Percentiles rank a stretch among this genome's conserved stretches.
These are phyloP conservation scores for Stenolophus ochropezus DNA, from an alignment of 2,888 invertebrate genomes.

Conservation along the genomic window DNA sequence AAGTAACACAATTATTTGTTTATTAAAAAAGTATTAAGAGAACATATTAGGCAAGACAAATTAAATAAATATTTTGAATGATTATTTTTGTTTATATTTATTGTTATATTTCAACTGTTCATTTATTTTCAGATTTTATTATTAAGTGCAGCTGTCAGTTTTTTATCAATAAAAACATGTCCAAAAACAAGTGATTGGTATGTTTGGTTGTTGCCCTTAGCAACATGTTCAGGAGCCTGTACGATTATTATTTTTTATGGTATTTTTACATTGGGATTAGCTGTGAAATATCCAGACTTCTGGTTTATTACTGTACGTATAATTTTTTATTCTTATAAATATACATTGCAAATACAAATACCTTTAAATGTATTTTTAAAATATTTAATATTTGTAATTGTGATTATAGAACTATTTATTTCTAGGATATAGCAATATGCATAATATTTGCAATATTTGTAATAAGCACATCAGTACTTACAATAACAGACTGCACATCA, in stretches of 20 bases:
- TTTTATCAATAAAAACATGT: constrained; percentile 31
- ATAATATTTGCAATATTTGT: constrained; percentile 42
- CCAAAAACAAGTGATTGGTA: constrained; percentile 52
- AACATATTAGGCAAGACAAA: too few species aligned
- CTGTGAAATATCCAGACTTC: constrained; percentile 45
- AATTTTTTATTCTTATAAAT: too few species aligned
- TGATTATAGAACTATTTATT: neutral
- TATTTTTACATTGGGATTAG: constrained; percentile 48
- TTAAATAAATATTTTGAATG: too few species aligned
- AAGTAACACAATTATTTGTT: too few species aligned
- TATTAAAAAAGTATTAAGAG: too few species aligned
- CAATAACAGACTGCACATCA: constrained; percentile 32
- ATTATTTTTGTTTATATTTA: too few species aligned
- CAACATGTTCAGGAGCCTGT: constrained; percentile 22
- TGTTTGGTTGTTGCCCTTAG: constrained; percentile 42
- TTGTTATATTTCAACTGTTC: too few species aligned
- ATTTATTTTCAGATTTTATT: constrained; percentile 24
- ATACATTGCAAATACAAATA: too few species aligned
- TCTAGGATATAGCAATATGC: constrained; percentile 45
- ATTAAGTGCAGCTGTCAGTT: constrained; percentile 33
- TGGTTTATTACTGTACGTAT: constrained; percentile 45
- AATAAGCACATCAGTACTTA: constrained; percentile 33
- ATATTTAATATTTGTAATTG: too few species aligned
- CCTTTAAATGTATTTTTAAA: too few species aligned
- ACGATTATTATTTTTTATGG: constrained; percentile 45